Conservation (phyloP, 2,113 vertebrate genomes). For the Oreochromis spilurus region DNA sequence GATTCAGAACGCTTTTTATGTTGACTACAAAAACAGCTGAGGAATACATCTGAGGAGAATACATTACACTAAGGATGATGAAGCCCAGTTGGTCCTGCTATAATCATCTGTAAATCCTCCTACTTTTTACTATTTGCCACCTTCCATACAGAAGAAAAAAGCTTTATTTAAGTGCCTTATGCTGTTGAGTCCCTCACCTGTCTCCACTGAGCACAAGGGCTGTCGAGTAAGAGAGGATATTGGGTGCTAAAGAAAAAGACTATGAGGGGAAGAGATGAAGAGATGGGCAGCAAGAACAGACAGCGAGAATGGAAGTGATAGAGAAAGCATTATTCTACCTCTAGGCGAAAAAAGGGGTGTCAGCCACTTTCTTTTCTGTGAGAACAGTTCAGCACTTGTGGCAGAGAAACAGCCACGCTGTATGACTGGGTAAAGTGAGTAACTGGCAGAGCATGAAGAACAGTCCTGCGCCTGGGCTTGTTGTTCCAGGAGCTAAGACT, state of each 20-base stretch:
- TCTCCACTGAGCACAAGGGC: not conserved
- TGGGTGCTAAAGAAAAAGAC: not conserved
- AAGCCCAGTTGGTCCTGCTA: not conserved
- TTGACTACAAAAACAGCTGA: not conserved
- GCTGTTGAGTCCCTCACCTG: not conserved
- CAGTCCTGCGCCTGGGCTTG: slow-evolving; percentile 17
- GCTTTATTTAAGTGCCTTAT: not conserved
- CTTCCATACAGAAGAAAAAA: not conserved
- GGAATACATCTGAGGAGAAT: not conserved
- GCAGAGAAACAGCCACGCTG: slow-evolving; percentile 4
- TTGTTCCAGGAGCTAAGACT: slow-evolving; percentile 27
- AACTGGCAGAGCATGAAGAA: slow-evolving; percentile 28
- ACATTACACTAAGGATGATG: not conserved
- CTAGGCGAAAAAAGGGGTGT: not conserved
- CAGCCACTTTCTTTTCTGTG: not conserved
- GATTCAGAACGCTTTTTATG: not conserved
- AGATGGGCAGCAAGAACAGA: not conserved
- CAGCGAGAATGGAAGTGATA: not conserved
- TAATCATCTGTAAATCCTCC: not conserved
- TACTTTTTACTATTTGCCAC: not conserved
- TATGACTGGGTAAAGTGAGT: slow-evolving; percentile 36
- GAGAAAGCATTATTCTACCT: not conserved
- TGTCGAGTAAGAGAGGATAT: not conserved
- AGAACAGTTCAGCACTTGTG: slow-evolving; percentile 18
- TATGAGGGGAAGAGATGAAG: not conserved